Conservation (phyloP, 2,797 vertebrate species). For the Danio kyathit region DNA sequence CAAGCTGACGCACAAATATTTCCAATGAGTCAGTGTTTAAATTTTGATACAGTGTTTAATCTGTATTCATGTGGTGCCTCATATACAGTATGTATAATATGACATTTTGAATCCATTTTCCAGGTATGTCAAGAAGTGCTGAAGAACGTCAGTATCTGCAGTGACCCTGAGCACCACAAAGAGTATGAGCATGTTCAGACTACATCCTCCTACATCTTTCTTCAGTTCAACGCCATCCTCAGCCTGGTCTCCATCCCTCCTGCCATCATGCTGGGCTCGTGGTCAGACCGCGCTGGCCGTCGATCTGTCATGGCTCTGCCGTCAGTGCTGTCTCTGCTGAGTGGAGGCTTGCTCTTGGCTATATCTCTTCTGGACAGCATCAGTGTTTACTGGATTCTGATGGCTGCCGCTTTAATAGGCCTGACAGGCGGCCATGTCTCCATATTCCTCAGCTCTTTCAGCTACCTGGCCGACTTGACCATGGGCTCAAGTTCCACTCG, state of each 20-base stretch:
- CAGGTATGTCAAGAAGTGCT: slow-evolving; percentile 64
- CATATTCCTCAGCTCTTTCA: slow-evolving; percentile 73
- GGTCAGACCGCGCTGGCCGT: slow-evolving; percentile 68
- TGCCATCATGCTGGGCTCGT: slow-evolving; percentile 71
- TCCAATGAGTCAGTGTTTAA: no score
- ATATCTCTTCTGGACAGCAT: slow-evolving; percentile 57
- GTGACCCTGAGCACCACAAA: slow-evolving; percentile 39
- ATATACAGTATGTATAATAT: no score
- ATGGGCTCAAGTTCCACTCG: slow-evolving; percentile 53
- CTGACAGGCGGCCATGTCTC: slow-evolving; percentile 68
- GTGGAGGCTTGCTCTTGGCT: slow-evolving; percentile 64
- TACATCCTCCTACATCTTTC: slow-evolving; percentile 64
- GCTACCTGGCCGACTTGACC: slow-evolving; percentile 72
- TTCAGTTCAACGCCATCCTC: slow-evolving; percentile 61
- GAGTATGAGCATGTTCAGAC: slow-evolving; percentile 60
- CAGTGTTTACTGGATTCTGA: slow-evolving; percentile 64
- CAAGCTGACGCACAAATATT: no score
- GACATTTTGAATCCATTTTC: no score
- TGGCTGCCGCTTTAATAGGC: slow-evolving; percentile 61
- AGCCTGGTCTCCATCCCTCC: slow-evolving; percentile 68
- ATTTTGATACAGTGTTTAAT: no score
- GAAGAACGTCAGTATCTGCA: slow-evolving; percentile 58
- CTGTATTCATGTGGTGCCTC: no score
- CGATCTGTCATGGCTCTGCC: slow-evolving; percentile 67
- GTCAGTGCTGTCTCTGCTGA: slow-evolving; percentile 61